Evolutionary conservation across 2,797 vertebrate genomes (phyloP).

Genomic region (Myotis planiceps): DNA sequence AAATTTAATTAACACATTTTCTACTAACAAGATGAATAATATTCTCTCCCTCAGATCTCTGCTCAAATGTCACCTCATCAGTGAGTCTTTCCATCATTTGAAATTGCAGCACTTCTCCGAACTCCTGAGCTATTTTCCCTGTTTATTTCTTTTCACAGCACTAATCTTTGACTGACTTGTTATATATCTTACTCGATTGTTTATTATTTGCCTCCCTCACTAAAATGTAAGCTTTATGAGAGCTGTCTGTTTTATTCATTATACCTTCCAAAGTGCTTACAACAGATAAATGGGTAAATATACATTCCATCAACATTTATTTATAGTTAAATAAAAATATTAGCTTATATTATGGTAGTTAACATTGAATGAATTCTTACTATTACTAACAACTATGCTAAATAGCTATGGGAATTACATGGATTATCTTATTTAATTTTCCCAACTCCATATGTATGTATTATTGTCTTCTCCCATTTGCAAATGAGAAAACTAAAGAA

Average conservation of each 20-base stretch:
- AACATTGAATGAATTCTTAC: neutral
- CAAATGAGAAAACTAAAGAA: slow-evolving; percentile 12
- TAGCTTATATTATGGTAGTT: neutral
- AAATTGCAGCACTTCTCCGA: neutral
- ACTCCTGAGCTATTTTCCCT: neutral
- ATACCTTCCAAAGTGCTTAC: neutral
- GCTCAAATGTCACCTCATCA: slow-evolving; percentile 10
- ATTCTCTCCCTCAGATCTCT: neutral
- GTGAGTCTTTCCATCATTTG: neutral
- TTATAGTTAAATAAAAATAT: neutral
- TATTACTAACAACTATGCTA: neutral
- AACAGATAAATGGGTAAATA: neutral
- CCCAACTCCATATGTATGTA: neutral
- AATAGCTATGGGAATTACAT: neutral
- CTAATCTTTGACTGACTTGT: neutral
- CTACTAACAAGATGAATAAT: neutral
- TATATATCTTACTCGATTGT: neutral
- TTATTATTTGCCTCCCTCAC: neutral
- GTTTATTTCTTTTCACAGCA: neutral
- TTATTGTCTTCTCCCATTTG: neutral
- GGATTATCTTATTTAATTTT: neutral
- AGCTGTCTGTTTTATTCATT: neutral
- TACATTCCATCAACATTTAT: neutral
- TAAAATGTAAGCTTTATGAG: neutral
- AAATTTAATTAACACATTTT: slow-evolving; percentile 52